Conservation (phyloP, 2,113 vertebrate genomes). For the Alouatta palliata region DNA sequence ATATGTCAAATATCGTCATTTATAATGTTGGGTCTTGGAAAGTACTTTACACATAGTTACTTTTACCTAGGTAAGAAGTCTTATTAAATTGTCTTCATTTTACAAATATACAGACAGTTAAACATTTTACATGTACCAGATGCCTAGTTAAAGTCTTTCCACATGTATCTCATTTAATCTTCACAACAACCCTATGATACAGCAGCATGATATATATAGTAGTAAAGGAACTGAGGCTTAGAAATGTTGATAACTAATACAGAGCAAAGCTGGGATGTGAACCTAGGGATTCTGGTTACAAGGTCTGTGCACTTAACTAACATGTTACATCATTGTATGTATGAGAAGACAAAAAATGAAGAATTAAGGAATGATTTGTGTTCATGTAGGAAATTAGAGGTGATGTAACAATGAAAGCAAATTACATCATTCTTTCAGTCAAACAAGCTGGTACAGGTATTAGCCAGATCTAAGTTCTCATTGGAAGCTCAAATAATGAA, state of each 20-base stretch:
- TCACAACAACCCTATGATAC: not conserved
- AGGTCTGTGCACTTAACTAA: not conserved
- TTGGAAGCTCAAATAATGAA: not conserved
- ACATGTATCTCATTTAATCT: not conserved
- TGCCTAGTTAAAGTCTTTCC: not conserved
- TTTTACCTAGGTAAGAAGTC: not conserved
- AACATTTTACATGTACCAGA: not conserved
- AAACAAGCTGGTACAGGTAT: not conserved
- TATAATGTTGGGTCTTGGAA: not conserved
- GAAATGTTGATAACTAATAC: not conserved
- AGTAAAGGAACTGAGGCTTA: not conserved
- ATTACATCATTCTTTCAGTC: not conserved
- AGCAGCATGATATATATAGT: not conserved
- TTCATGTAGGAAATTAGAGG: not conserved
- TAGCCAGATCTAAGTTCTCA: not conserved
- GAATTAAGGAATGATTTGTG: not conserved
- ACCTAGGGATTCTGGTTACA: not conserved
- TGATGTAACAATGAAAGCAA: not conserved
- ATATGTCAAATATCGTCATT: slow-evolving; percentile 11
- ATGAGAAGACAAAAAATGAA: not conserved
- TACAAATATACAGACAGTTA: not conserved
- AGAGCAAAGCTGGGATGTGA: not conserved
- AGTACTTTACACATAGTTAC: not conserved
- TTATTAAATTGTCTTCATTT: not conserved
- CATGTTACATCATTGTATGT: not conserved